phyloP scores from a whole-genome alignment of 2,113 vertebrate genomes.

The Solea solea region DNA sequence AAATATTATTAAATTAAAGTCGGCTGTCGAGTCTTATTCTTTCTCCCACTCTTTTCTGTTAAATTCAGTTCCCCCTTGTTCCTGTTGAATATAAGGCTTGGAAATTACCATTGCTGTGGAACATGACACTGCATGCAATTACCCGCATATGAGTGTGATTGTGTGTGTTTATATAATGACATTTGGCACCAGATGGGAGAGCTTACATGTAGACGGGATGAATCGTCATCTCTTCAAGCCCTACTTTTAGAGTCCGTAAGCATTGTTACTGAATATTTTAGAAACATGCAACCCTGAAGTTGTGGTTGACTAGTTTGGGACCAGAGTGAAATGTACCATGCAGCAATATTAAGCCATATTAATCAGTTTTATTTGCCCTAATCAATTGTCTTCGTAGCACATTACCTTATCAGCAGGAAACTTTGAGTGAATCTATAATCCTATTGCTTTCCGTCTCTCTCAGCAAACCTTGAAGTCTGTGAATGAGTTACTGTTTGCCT shows the following conservation, averaged over 20 bases:
- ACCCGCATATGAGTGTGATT: neutral
- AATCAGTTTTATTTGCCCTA: neutral
- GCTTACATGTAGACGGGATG: neutral
- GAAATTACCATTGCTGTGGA: neutral
- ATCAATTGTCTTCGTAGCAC: slow-evolving; percentile 26
- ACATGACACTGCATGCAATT: slow-evolving; percentile 2
- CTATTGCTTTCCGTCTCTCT: neutral
- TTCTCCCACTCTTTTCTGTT: neutral
- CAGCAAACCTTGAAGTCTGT: slow-evolving; percentile 10
- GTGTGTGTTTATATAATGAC: slow-evolving; percentile 16
- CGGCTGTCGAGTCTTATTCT: neutral
- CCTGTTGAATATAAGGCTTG: neutral
- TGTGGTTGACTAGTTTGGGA: slow-evolving; percentile 1
- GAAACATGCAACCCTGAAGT: neutral
- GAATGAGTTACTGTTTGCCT: neutral
- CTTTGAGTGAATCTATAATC: neutral
- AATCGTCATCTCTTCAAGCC: neutral
- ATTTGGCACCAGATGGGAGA: slow-evolving; percentile 36
- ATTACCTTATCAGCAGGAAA: slow-evolving; percentile 15
- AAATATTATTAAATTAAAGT: too few species aligned
- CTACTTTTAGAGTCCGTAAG: too few species aligned
- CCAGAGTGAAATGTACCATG: neutral
- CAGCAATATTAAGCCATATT: neutral
- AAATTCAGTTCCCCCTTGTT: neutral
- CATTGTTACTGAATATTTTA: too few species aligned